Percentiles rank a stretch among this genome's conserved stretches.
Evolutionary conservation across 2,888 invertebrate species (phyloP).

Genomic region (Orthonevra nobilis): DNA sequence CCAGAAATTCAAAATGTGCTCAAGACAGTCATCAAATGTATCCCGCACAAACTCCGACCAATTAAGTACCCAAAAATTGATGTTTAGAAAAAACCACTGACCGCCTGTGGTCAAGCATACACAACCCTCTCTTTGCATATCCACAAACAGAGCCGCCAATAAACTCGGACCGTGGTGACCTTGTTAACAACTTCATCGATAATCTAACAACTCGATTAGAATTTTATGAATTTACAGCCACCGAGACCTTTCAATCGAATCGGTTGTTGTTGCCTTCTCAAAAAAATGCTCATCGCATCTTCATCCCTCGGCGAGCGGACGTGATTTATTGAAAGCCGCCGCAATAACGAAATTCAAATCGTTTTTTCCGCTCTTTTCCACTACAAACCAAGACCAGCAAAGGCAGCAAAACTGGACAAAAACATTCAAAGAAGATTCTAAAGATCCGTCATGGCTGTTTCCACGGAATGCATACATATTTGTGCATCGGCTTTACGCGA

Average conservation of each 20-base stretch:
- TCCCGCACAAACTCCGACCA: conserved; percentile 4
- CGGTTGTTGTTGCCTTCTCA: conserved; percentile 4
- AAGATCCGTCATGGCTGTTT: conserved; percentile 16
- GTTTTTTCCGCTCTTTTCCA: conserved; percentile 23
- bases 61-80: conserved; percentile 55
- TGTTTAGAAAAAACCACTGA: conserved; percentile 53
- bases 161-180: conserved; percentile 30
- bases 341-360: conserved; percentile 29
- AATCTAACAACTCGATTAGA: conserved; percentile 65
- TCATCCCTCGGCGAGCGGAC: not conserved
- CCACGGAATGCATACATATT: conserved; percentile 38
- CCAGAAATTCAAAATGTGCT: not conserved
- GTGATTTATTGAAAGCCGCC: conserved; percentile 64
- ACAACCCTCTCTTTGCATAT: conserved; percentile 16
- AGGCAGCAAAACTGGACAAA: not conserved
- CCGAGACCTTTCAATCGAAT: conserved; percentile 3
- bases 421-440: no score
- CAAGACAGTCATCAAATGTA: conserved; percentile 16
- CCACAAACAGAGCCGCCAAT: not conserved
- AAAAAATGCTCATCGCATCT: conserved; percentile 11
- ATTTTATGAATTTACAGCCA: conserved; percentile 62
- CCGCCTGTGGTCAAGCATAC: conserved; percentile 29
- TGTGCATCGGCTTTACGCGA: conserved; percentile 41
- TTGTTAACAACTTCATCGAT: conserved; percentile 66
- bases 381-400: not conserved